phyloP scores from a whole-genome alignment of 2,113 vertebrate genomes.

The Aleadryas rufinucha region DNA sequence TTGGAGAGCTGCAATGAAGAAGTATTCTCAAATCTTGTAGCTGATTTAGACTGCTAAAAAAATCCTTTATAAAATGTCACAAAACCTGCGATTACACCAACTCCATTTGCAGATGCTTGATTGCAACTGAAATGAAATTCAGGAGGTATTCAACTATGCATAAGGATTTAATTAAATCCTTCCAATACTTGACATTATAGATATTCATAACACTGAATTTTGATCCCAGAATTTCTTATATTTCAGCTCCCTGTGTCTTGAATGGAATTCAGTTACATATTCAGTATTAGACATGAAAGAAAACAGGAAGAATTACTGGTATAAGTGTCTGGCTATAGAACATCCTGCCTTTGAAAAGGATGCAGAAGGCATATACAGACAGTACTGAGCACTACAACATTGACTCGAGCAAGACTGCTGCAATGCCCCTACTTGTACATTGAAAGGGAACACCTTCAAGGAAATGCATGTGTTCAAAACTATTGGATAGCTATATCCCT shows the following conservation, averaged over 20 bases:
- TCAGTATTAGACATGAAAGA: background rate
- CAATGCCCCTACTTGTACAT: background rate
- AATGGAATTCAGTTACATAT: background rate
- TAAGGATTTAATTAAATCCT: conserved; percentile 36
- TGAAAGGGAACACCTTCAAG: background rate
- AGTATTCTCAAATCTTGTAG: background rate
- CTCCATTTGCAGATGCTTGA: background rate
- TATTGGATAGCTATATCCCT: background rate
- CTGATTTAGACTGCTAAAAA: background rate
- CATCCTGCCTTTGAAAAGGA: background rate
- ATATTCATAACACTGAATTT: conserved; percentile 17
- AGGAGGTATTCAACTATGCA: conserved; percentile 15
- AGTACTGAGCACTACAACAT: background rate
- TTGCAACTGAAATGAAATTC: conserved; percentile 19
- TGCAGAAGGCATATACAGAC: background rate
- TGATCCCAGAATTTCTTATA: background rate
- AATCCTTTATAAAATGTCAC: conserved; percentile 3
- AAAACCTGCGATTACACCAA: conserved; percentile 6
- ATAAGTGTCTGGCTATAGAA: background rate
- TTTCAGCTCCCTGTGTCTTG: background rate
- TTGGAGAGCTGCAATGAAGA: background rate
- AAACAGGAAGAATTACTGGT: background rate
- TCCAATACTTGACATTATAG: background rate
- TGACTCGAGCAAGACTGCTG: background rate
- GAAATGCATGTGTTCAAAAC: background rate